Base-by-base conservation (phyloP, 2,888 invertebrate genomes). In the Hipparchia semele region DNA sequence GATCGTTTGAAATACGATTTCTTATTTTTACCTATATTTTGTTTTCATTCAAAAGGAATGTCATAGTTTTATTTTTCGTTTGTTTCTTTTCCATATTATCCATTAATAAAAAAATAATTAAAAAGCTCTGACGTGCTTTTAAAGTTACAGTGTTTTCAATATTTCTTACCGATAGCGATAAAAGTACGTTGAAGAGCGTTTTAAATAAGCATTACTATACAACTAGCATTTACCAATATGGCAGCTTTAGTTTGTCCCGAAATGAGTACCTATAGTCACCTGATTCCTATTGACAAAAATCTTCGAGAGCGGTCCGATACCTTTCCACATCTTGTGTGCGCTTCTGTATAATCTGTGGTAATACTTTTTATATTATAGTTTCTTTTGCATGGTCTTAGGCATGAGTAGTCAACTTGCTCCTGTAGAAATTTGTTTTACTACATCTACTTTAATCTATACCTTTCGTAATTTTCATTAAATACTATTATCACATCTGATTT, bases 181-280 rank as follows among this genome's bases (percentile, higher is more conserved):
- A 90, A 90, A 84, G 91, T 91, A 86, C 88, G 91, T 89, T 79
- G 81, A 79, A 86, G 83, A 87, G 88, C 85, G 78, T 76, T 59
- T 83, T 82, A 83, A 86, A 89, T 88, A 83, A 82, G 78, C 82
- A 83, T 85, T 87, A 85, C 83, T 85, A 85, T 84, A 85, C 67
- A 92, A 92, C 67, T 92, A 92, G 91, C 94, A 94, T 94, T 94
- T 94, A 94, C 94, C 94, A 94, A 94, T 90, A 91, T 89, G 93
- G 92, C 93, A 92, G 93, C 92, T 90, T 70, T 92, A 88, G 87
- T 83, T 62, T 83, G 75, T 79, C 79, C 83, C 80, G 78, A 82
- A 80, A 83, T 73, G 72, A 75, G 23, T 23, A 23, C 23, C 23
- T 23, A 86, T 90, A 91, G 90, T 81, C 77, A 76, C 80, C 86